These are phyloP conservation scores for Phymatocera aterrima DNA, from an alignment of 2,888 invertebrate species.

Conservation along the genomic window DNA sequence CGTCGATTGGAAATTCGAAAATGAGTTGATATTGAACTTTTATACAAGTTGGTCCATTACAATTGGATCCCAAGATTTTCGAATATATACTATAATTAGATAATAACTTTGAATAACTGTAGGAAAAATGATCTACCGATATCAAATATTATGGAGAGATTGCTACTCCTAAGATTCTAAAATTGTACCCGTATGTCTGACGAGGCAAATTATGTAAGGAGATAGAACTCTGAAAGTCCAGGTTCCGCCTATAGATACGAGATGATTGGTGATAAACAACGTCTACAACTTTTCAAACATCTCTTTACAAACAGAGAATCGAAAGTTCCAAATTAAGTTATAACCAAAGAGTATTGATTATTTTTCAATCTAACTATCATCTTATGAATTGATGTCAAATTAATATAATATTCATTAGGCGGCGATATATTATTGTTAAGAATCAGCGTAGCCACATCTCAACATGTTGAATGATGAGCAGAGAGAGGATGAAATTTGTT, in stretches of 20 bases:
- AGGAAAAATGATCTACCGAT: background rate
- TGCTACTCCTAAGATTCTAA: background rate
- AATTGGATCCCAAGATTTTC: background rate
- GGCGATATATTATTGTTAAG: conserved; percentile 34
- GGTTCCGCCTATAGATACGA: background rate
- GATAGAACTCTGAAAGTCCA: background rate
- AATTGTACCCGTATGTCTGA: background rate
- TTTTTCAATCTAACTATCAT: too few species aligned
- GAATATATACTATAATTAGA: background rate
- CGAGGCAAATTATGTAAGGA: background rate
- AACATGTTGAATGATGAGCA: background rate
- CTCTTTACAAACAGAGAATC: too few species aligned
- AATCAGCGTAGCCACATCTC: conserved; percentile 3
- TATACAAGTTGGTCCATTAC: background rate
- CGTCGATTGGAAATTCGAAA: background rate
- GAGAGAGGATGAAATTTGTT: conserved; percentile 1
- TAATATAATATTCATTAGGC: too few species aligned
- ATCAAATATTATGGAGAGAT: background rate
- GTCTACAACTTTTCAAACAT: too few species aligned
- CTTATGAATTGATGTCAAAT: too few species aligned
- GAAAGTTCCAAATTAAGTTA: too few species aligned
- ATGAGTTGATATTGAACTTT: background rate
- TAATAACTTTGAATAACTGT: background rate
- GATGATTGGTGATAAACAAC: too few species aligned
- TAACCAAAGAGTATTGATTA: too few species aligned